Percentiles rank a stretch among this genome's conserved stretches.
phyloP scores from a whole-genome alignment of 2,113 vertebrate species.

The Myotis yumanensis region DNA sequence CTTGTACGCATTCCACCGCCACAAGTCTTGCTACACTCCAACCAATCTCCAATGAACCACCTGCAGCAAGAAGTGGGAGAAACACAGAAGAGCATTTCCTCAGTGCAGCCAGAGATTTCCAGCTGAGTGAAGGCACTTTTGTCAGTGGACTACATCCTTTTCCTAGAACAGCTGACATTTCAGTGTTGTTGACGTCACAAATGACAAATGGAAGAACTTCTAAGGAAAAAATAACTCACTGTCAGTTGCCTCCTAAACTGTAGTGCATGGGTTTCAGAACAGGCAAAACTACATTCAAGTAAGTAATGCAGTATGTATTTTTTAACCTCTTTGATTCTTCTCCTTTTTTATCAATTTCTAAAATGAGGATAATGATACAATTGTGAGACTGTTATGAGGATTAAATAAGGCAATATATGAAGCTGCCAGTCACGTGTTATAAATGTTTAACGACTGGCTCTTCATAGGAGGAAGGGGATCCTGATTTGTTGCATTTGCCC shows the following conservation, averaged over 20 bases:
- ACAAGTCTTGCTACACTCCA: slow-evolving; percentile 96
- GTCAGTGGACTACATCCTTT: neutral
- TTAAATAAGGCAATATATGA: slow-evolving; percentile 35
- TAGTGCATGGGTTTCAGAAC: neutral
- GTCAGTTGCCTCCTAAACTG: neutral
- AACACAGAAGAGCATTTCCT: slow-evolving; percentile 49
- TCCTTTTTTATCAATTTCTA: neutral
- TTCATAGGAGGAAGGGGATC: neutral
- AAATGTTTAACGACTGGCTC: slow-evolving; percentile 7
- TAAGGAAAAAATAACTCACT: neutral
- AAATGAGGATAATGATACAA: slow-evolving; percentile 17
- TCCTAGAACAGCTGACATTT: neutral
- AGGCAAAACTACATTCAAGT: neutral
- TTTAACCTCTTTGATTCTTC: slow-evolving; percentile 18
- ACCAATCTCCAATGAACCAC: slow-evolving; percentile 98
- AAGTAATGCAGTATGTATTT: neutral
- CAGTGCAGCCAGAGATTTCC: slow-evolving; percentile 20
- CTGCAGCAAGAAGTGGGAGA: slow-evolving; percentile 80
- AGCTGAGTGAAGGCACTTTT: neutral
- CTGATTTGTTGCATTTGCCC: slow-evolving; percentile 16
- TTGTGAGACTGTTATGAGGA: neutral
- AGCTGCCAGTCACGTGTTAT: neutral
- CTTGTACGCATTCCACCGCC: slow-evolving; percentile 92
- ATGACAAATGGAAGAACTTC: neutral
- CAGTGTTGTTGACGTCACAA: neutral